Evolutionary conservation across 2,888 invertebrate species (phyloP).

Genomic region (Pyralis farinalis): DNA sequence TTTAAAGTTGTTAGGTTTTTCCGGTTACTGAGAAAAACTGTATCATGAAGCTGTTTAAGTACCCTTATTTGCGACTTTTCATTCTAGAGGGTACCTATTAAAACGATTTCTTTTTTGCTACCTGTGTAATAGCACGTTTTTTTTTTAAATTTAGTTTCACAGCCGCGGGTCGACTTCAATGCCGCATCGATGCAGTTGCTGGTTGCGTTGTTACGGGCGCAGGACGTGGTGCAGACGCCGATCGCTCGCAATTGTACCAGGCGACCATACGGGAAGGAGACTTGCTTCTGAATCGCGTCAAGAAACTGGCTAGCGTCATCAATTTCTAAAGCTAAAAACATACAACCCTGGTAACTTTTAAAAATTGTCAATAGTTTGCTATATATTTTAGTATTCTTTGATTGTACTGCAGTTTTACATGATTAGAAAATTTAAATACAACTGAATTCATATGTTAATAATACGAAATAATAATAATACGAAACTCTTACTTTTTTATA

Average conservation of each 20-base stretch:
- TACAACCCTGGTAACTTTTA: slow-evolving; percentile 19
- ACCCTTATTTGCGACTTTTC: too few species aligned
- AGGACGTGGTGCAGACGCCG: slow-evolving; percentile 74
- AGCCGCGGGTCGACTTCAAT: slow-evolving; percentile 97
- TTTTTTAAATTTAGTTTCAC: slow-evolving; percentile 96
- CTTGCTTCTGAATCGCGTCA: slow-evolving; percentile 97
- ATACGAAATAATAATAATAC: too few species aligned
- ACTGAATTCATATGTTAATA: too few species aligned
- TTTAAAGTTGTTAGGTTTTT: too few species aligned
- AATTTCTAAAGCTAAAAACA: slow-evolving; percentile 94
- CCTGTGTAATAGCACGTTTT: too few species aligned
- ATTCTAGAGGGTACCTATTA: too few species aligned
- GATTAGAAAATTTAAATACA: too few species aligned
- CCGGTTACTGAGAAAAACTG: too few species aligned
- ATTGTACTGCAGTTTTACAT: not conserved
- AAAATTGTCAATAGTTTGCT: slow-evolving; percentile 2
- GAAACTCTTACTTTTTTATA: too few species aligned
- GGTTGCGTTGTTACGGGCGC: slow-evolving; percentile 95
- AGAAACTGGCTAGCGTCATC: slow-evolving; percentile 99
- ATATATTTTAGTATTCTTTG: not conserved
- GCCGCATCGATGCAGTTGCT: slow-evolving; percentile 98
- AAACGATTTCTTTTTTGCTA: too few species aligned
- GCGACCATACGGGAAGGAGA: slow-evolving; percentile 99
- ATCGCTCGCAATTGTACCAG: slow-evolving; percentile 90
- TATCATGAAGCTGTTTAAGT: too few species aligned